Conservation (phyloP, 2,888 invertebrate species). For the Lochmaea crataegi region DNA sequence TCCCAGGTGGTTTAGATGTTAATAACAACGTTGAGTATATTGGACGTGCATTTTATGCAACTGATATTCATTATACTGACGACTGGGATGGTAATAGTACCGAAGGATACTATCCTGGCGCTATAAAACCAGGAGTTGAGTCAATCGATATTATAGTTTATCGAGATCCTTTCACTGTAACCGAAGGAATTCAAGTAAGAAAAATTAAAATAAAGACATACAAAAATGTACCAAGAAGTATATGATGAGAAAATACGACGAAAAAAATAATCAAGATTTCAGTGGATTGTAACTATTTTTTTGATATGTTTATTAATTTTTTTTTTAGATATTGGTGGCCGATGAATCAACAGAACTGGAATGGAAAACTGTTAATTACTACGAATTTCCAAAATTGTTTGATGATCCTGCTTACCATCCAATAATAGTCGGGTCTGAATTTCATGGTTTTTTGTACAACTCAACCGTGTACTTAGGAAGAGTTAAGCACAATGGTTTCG, state of each 20-base stretch:
- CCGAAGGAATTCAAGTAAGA: conserved; percentile 3
- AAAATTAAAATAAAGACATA: too few species aligned
- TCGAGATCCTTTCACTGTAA: not conserved
- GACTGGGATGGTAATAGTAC: not conserved
- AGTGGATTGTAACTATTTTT: too few species aligned
- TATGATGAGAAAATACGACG: too few species aligned
- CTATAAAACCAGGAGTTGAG: not conserved
- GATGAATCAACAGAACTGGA: not conserved
- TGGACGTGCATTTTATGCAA: not conserved
- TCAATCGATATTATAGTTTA: not conserved
- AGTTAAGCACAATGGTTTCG: not conserved
- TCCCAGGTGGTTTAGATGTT: not conserved
- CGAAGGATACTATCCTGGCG: not conserved
- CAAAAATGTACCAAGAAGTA: too few species aligned
- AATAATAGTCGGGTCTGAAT: not conserved
- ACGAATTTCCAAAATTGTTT: not conserved
- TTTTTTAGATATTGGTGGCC: not conserved
- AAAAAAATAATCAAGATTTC: too few species aligned
- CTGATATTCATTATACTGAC: not conserved
- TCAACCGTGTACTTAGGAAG: not conserved
- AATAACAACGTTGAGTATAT: not conserved
- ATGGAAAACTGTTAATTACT: not conserved
- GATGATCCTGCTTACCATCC: not conserved
- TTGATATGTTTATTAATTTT: too few species aligned
- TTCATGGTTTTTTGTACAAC: not conserved